Conservation (phyloP, 2,888 invertebrate species). For the Acleris emargana region DNA sequence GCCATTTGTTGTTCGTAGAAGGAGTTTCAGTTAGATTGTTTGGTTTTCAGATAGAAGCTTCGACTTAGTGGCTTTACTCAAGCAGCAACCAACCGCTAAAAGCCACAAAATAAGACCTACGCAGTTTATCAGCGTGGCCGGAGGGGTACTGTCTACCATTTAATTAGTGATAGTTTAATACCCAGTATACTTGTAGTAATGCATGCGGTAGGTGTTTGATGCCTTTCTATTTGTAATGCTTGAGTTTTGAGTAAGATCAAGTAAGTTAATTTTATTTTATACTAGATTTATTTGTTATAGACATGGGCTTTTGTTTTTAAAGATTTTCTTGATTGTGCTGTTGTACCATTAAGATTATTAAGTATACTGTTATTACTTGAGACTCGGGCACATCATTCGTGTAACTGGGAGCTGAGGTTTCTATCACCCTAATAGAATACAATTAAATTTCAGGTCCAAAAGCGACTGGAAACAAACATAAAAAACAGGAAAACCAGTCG, state of each 20-base stretch:
- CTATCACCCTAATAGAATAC: constrained; percentile 33
- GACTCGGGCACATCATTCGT: too few species aligned
- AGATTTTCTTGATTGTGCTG: too few species aligned
- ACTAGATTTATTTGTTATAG: too few species aligned
- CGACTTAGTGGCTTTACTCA: constrained; percentile 62
- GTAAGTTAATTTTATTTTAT: background rate
- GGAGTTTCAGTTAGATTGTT: constrained; percentile 21
- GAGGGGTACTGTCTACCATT: constrained; percentile 60
- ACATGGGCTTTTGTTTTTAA: too few species aligned
- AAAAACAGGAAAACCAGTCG: constrained; percentile 61
- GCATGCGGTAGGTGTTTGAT: constrained; percentile 45
- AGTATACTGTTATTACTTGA: too few species aligned
- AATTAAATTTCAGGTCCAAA: constrained; percentile 59
- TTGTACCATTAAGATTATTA: too few species aligned
- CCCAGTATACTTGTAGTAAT: constrained; percentile 40
- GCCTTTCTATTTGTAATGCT: background rate
- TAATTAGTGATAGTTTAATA: constrained; percentile 39
- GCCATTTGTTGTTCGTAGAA: background rate
- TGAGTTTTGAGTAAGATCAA: constrained; percentile 3
- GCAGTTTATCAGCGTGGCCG: constrained; percentile 64
- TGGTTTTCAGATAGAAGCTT: constrained; percentile 66
- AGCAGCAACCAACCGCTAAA: constrained; percentile 55
- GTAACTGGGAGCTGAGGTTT: constrained; percentile 1
- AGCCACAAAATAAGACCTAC: constrained; percentile 67
- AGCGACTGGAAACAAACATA: constrained; percentile 57